Evolutionary conservation across 2,113 vertebrate genomes (phyloP), one percentile per base, ranked within the genome.

Genomic region (Anser brachyrhynchus): DNA sequence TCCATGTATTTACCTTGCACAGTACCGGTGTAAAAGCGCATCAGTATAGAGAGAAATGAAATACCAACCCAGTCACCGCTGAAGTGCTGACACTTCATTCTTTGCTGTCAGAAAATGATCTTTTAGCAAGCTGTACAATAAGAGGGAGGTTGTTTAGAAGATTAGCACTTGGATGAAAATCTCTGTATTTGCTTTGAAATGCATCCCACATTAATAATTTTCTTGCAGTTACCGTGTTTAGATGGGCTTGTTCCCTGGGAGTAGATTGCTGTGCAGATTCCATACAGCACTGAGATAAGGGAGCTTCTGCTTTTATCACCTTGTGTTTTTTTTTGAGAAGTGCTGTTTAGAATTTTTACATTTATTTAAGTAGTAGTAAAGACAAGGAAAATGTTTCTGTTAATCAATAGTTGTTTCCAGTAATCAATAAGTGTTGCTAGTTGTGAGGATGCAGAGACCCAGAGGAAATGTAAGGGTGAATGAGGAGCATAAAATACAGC

Each of bases 161-260:
- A 82, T 87, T 52, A 80, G 65, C 41, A 15, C 81, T 88, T 69
- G 44, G 55, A 65, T 66, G 31, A 52, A 72, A 87, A 67, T 54
- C 28, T 64, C 35, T 87, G 8, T 72, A 61, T 84, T 87, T 84
- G 74, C 83, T 88, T 81, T 85, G 83, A 94, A 94, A 81, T 84
- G 78, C 83, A 74, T 80, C 46, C 83, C 2, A 5, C 49, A 51
- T 84, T 65, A 84, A 59, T 67, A 81, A 81, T 59, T 46, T 75
- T 41, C 41, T 19, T 79, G 79, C 70, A 31, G 54, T 58, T 80
- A 9, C 5, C 16, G 15, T 92, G 61, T 78, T 85, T 19, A 54
- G 43, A 16, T 65, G 66, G 39, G 84, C 75, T 23, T 73, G 39
- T 62, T 94, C 31, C 19, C 31, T 81, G 37, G 54, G 26, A 91